These are phyloP conservation scores for Bothrops jararaca DNA, from an alignment of 2,113 vertebrate species.

Conservation along the genomic window DNA sequence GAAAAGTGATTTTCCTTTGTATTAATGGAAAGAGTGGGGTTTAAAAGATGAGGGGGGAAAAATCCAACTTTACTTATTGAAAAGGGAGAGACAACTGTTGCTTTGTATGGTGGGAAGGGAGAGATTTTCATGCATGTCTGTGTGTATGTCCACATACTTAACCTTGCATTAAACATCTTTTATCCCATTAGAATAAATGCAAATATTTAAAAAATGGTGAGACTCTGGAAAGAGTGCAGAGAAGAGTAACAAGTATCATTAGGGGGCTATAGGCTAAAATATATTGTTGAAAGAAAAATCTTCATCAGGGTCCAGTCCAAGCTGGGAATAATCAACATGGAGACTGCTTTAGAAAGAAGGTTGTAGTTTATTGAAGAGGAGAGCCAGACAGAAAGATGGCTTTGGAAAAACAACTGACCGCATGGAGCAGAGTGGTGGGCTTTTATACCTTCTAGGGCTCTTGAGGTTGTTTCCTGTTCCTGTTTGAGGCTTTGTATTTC, in stretches of 20 bases:
- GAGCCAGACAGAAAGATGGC: too few relatives aligned
- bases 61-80: conserved; percentile 14
- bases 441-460: too few relatives aligned
- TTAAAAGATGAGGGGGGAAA: conserved; percentile 34
- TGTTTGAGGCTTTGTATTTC: too few relatives aligned
- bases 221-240: too few relatives aligned
- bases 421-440: too few relatives aligned
- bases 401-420: too few relatives aligned
- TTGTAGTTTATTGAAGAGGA: too few relatives aligned
- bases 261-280: background rate
- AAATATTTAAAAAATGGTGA: background rate
- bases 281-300: too few relatives aligned
- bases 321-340: too few relatives aligned
- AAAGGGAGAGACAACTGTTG: conserved; percentile 4
- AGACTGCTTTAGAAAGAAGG: too few relatives aligned
- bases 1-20: conserved; percentile 54
- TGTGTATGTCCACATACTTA: background rate
- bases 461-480: too few relatives aligned
- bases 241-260: background rate
- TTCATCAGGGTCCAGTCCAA: too few relatives aligned
- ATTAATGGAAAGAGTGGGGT: conserved; percentile 22
- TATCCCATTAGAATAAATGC: background rate
- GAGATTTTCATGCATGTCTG: background rate
- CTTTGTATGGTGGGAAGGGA: background rate
- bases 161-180: conserved; percentile 18